phyloP scores from a whole-genome alignment of 2,113 vertebrate species.

The Oceanites oceanicus region DNA sequence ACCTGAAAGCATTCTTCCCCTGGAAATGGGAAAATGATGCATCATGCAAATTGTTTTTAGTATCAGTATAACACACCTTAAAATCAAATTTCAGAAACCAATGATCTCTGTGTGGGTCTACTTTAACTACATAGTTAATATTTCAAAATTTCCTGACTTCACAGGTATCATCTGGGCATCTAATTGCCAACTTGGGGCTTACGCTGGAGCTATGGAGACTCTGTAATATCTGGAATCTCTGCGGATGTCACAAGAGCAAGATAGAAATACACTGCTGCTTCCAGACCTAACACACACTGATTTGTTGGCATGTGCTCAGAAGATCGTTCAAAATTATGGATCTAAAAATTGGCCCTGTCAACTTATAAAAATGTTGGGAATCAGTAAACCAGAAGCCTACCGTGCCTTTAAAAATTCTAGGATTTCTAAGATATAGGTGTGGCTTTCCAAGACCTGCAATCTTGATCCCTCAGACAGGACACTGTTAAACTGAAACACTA shows the following conservation, averaged over 20 bases:
- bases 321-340: background rate
- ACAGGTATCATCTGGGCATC: background rate
- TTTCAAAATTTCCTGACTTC: background rate
- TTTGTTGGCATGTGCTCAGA: background rate
- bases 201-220: background rate
- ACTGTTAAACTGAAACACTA: background rate
- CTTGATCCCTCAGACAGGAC: background rate
- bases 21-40: background rate
- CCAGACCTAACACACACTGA: background rate
- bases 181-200: background rate
- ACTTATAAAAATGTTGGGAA: background rate
- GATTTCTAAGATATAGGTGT: background rate
- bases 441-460: background rate
- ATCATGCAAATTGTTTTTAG: background rate
- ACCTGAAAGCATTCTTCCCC: background rate
- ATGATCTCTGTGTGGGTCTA: background rate
- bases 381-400: background rate
- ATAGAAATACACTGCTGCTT: background rate
- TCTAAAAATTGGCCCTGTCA: background rate
- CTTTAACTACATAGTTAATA: background rate
- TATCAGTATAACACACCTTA: background rate
- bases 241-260: background rate
- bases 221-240: background rate
- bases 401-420: background rate
- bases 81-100: background rate